Percentiles rank a stretch among this genome's conserved stretches.
Conservation (phyloP, 2,888 invertebrate species). For the Amphipoea oculea region DNA sequence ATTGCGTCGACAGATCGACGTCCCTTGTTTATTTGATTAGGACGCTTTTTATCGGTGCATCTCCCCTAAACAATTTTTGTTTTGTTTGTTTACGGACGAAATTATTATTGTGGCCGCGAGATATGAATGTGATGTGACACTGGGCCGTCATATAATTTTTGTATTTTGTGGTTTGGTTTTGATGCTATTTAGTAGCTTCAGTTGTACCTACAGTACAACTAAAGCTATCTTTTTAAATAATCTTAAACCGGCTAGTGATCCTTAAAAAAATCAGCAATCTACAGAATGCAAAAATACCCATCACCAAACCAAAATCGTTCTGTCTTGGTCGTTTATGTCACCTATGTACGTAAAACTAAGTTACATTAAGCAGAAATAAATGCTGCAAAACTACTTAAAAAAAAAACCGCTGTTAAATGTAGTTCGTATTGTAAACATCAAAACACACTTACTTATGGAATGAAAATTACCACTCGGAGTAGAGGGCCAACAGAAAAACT, state of each 20-base stretch:
- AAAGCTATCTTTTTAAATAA: no score
- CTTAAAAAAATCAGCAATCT: neutral
- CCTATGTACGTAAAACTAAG: neutral
- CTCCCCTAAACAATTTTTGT: constrained; percentile 79
- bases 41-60: constrained; percentile 75
- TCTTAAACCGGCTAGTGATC: neutral
- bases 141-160: constrained; percentile 25
- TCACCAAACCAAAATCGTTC: neutral
- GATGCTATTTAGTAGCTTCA: neutral
- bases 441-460: neutral
- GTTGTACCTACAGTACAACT: neutral
- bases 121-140: constrained; percentile 53
- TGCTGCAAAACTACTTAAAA: neutral
- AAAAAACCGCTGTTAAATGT: neutral
- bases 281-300: neutral
- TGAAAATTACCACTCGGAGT: neutral
- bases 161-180: neutral
- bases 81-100: constrained; percentile 69
- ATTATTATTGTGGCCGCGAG: constrained; percentile 69
- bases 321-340: neutral
- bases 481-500: neutral
- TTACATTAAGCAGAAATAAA: neutral
- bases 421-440: neutral
- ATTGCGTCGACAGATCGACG: constrained; percentile 82
- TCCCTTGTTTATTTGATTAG: constrained; percentile 86